Base-by-base conservation (phyloP, 2,113 vertebrate genomes). In the Cheirogaleus medius region DNA sequence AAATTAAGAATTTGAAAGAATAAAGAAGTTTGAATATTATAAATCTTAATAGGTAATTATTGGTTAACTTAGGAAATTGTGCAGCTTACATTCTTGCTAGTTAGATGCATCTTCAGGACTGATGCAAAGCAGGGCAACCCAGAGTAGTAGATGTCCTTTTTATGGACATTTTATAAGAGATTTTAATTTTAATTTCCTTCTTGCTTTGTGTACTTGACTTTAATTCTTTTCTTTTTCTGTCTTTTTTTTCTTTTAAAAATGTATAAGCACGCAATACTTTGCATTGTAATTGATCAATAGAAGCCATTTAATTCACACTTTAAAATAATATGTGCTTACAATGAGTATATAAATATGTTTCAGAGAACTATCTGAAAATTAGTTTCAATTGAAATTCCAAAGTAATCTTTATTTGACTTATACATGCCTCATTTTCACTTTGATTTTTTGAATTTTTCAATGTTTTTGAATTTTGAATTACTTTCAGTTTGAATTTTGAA, bases 161-260 rank as follows among this genome's bases (percentile, higher is more conserved):
- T 84, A 54, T 44, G 76, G 42, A 54, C 37, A 32, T 73, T 92
- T 89, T 39, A 27, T 81, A 80, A 64, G 63, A 52, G 17, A 60
- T 85, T 89, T 94, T 14, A 73, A 91, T 34, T 84, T 94, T 80
- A 3, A 10, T 90, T 97, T 84, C 91, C 7, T 69, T 86, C 20
- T 82, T 81, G 58, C 2, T 89, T 49, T 86, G 42, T 64, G 15
- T 58, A n/a, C 49, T 87, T 87, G 29, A 64, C 68, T 93, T 84
- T 69, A 10, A 87, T 78, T 87, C 8, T 37, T 78, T 92, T 81
- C 5, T 71, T 77, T 89, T 78, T 91, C 8, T 94, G 29, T 34
- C 64, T 58, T 64, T 39, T 39, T 68, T 77, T 64, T 34, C 21
- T 52, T 21, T 7, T 73, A 56, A 80, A 74, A 93, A 60, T 39